Evolutionary conservation across 1,140 invertebrate species (phyloP), one percentile per base, ranked within the genome.

Genomic region (Camponotus floridanus): DNA sequence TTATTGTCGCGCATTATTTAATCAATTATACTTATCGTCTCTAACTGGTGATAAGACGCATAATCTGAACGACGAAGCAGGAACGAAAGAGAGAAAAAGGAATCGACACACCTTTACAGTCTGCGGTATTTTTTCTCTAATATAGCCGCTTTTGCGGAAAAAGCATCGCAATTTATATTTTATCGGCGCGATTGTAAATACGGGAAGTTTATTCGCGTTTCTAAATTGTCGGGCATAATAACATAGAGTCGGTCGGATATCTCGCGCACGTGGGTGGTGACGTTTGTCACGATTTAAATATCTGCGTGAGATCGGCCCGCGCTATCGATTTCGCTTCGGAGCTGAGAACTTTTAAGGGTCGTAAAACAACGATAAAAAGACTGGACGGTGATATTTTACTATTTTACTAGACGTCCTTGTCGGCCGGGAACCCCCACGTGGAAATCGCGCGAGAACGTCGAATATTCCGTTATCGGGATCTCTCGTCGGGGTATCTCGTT

Each of bases 231-330:
- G 36, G 36, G 73, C 33, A 88, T 61, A 80, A 88, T 84, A 85
- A 90, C 81, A 76, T 76, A 86, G 81, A 83, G 65, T 67, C 81
- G 86, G 62, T 71, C 65, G 62, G 89, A 79, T 90, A 90, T 90
- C 88, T 68, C 15, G 80, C 51, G 64, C 13, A 85, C 87, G 90
- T 91, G 87, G 90, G 90, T 85, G 90, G 80, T 87, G 89, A 90
- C 85, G 78, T 91, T 91, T 91, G 90, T 91, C 87, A 91, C 89
- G 87, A 76, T 88, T 88, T 90, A 90, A 91, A 86, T 85, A 87
- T 79, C 59, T 73, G 5, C 85, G 70, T 87, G 74, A 86, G 92
- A 93, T 92, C 91, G 89, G 80, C 33, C 48, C 87, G 68, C 70
- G 70, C 80, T 83, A 87, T 91, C 85, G 79, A 87, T 86, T 81